These are phyloP conservation scores for Adrianichthys oophorus DNA, from an alignment of 2,797 vertebrate species.

Conservation along the genomic window DNA sequence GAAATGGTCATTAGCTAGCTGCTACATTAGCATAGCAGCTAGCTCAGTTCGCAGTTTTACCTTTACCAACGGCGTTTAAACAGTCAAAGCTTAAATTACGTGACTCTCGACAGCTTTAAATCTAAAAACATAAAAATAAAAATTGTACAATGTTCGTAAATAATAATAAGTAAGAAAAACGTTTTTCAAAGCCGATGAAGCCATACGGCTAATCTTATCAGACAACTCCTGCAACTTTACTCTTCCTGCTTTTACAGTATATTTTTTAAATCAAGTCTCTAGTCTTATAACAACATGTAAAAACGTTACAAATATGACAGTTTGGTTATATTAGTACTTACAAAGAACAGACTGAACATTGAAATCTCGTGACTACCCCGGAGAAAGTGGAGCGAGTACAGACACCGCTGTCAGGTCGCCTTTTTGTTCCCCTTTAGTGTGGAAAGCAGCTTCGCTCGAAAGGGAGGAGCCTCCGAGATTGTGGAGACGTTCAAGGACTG, in stretches of 20 bases:
- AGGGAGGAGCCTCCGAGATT: slow-evolving; percentile 62
- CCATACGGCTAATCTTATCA: slow-evolving; percentile 25
- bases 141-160: no score
- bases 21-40: slow-evolving; percentile 44
- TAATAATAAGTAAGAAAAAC: not conserved
- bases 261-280: slow-evolving; percentile 2
- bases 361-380: slow-evolving; percentile 83
- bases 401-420: slow-evolving; percentile 68
- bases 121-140: not conserved
- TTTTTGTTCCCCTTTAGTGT: slow-evolving; percentile 79
- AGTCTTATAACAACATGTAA: not conserved
- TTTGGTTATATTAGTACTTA: slow-evolving; percentile 64
- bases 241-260: slow-evolving; percentile 29
- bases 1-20: slow-evolving; percentile 41
- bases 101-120: not conserved
- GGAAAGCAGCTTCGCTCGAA: slow-evolving; percentile 50
- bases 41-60: slow-evolving; percentile 44
- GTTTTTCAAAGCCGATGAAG: slow-evolving; percentile 39
- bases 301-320: not conserved
- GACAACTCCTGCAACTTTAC: slow-evolving; percentile 24
- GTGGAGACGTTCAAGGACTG: slow-evolving; percentile 27
- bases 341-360: slow-evolving; percentile 84
- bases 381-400: slow-evolving; percentile 79
- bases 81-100: not conserved
- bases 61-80: slow-evolving; percentile 17